Evolutionary conservation across 35 echinoderm and acorn worm species (phyloP), one percentile per base, ranked within the genome.

Genomic region (Amphiura filiformis): DNA sequence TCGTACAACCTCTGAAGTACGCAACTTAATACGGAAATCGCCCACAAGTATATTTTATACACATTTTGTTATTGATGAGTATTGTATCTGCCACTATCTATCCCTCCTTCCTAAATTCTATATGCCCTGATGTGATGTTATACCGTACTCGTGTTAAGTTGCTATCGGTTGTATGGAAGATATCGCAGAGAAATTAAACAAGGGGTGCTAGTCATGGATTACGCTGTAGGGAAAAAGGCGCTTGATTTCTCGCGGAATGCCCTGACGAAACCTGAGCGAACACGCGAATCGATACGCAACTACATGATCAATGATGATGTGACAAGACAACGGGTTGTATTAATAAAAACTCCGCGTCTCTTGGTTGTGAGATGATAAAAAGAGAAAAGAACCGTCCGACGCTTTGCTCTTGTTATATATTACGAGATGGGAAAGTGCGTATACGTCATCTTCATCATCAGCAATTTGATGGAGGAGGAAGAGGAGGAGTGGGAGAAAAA

Each of bases 1-100:
- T 70, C 7, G 26, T 70, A 70, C 28, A 70, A 26, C 17, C 61
- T 23, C 17, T 70, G 9, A n/a, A n/a, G 7, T 30, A 13, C 61
- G 61, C 61, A 70, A 70, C 61, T 23, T 30, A 70, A 70, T 70
- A 70, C 61, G 15, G 17, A n/a, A 70, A 70, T 70, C 61, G 61
- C 61, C 61, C 61, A 70, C 1, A 70, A 70, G 61, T 70, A 70
- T n/a, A 70, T 70, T 70, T 70, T 70, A 70, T 70, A 70, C 61
- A 70, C 61, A 70, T 70, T 70, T 70, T 70, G 61, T 15, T 70
- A 70, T 26, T 70, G 61, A 70, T 70, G 61, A 70, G 61, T 70
- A 30, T 70, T 30, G 61, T 70, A 70, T 70, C 61, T 23, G 61
- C 61, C 28, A 70, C 7, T 2, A 70, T 13, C 4, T 23, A 13